Evolutionary conservation across 2,797 vertebrate genomes (phyloP).

Genomic region (Cephalopachus bancanus): DNA sequence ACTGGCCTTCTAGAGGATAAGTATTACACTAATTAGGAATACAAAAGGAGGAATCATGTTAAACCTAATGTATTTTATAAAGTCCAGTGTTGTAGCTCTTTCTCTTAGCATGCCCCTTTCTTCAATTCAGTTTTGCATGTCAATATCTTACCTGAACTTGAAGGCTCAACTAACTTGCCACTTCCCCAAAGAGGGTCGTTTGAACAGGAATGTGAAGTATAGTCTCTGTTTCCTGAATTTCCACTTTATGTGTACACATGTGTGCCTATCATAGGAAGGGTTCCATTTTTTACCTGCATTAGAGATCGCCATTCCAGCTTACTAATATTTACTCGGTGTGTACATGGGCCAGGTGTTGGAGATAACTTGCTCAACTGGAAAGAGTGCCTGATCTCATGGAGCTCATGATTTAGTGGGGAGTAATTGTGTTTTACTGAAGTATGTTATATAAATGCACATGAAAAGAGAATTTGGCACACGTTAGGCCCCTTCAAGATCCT

Average conservation of each 20-base stretch:
- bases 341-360: not conserved
- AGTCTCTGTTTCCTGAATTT: not conserved
- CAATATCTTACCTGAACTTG: not conserved
- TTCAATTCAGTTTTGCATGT: not conserved
- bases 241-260: fast-evolving
- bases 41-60: not conserved
- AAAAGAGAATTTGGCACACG: not conserved
- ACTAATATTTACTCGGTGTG: fast-evolving
- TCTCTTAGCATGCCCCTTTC: not conserved
- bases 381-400: not conserved
- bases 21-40: too few relatives aligned
- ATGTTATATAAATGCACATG: not conserved
- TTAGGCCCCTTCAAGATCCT: not conserved
- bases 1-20: not conserved
- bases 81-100: not conserved
- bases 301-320: not conserved
- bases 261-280: fast-evolving
- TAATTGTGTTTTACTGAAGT: not conserved
- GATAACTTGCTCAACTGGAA: too few relatives aligned
- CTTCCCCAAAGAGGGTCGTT: not conserved
- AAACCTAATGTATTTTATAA: not conserved
- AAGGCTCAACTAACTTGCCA: not conserved
- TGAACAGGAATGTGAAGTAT: not conserved
- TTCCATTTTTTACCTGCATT: not conserved
- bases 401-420: not conserved